phyloP scores from a whole-genome alignment of 2,113 vertebrate species.

The Oreochromis tanganicae region DNA sequence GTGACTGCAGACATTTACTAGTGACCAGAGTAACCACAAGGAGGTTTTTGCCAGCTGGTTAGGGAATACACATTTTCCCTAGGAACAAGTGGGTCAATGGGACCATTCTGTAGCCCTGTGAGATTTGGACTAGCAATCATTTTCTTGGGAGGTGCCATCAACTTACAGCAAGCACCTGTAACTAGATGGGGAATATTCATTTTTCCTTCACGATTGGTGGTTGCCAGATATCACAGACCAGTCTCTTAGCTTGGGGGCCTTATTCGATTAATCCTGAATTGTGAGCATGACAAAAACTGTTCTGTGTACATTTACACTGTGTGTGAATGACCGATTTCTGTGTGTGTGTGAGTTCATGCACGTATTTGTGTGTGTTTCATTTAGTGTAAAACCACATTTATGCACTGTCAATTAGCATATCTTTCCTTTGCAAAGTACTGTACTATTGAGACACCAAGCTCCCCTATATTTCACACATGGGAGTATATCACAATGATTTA shows the following conservation, averaged over 20 bases:
- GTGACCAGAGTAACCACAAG: not conserved
- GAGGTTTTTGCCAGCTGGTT: not conserved
- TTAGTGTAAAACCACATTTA: conserved; percentile 13
- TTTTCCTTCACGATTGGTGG: rapidly evolving
- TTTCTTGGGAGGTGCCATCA: not conserved
- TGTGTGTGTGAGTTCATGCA: not conserved
- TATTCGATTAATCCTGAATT: not conserved
- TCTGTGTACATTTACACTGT: not conserved
- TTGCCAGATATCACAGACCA: not conserved
- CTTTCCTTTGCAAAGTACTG: conserved; percentile 42
- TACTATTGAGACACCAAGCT: conserved; percentile 10
- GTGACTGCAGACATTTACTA: not conserved
- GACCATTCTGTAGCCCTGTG: not conserved
- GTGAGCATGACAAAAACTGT: not conserved
- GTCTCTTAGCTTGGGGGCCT: not conserved
- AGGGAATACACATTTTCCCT: not conserved
- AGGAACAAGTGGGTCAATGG: not conserved
- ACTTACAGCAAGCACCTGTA: not conserved
- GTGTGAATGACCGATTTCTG: not conserved
- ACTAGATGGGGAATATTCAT: not conserved
- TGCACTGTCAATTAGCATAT: conserved; percentile 31
- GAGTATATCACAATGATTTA: not conserved
- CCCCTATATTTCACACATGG: conserved; percentile 19
- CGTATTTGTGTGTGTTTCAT: not conserved
- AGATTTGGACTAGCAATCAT: not conserved